These are phyloP conservation scores for Dolichallabes microphthalmus DNA, from an alignment of 2,113 vertebrate species.

Conservation along the genomic window DNA sequence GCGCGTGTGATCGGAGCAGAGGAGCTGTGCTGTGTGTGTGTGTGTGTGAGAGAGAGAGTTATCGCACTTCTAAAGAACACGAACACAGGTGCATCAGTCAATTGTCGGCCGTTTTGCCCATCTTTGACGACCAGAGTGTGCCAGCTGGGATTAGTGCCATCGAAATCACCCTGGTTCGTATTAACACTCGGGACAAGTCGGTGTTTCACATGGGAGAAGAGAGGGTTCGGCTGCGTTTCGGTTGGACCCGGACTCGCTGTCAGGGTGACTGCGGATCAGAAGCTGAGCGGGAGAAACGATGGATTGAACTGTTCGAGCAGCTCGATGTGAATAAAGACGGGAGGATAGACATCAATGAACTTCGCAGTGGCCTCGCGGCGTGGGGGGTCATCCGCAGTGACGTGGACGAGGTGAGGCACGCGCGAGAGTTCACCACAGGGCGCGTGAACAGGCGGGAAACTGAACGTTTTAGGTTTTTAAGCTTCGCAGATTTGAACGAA, in stretches of 20 bases:
- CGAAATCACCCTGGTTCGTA: not conserved
- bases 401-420: constrained; percentile 68
- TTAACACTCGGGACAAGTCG: not conserved
- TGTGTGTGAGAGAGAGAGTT: not conserved
- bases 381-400: constrained; percentile 65
- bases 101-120: not conserved
- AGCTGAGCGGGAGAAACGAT: constrained; percentile 67
- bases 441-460: not conserved
- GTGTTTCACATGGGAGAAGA: constrained; percentile 64
- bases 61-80: not conserved
- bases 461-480: not conserved
- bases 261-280: constrained; percentile 57
- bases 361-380: constrained; percentile 73
- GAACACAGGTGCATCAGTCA: not conserved
- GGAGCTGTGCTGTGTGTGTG: not conserved
- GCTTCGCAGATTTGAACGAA: not conserved
- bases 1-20: not conserved
- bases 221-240: constrained; percentile 39
- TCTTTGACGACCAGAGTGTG: not conserved
- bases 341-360: constrained; percentile 76
- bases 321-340: constrained; percentile 83
- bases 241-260: constrained; percentile 46
- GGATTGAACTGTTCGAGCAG: constrained; percentile 79
- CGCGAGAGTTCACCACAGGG: not conserved
- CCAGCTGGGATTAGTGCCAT: not conserved